These are phyloP conservation scores for Knipowitschia caucasica DNA, from an alignment of 2,797 vertebrate genomes.

Conservation along the genomic window DNA sequence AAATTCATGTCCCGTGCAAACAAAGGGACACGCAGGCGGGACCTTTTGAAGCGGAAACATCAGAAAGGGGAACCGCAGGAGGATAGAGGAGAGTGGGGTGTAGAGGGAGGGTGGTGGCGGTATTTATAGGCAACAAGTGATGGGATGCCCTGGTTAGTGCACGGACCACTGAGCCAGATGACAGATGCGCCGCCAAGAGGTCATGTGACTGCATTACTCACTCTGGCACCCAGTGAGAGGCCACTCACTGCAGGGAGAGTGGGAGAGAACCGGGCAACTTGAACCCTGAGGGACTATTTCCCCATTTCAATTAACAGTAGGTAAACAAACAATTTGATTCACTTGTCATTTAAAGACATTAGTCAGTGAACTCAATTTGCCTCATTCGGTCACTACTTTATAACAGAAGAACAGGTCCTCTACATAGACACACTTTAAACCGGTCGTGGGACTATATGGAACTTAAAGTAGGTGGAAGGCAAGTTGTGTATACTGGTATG, in stretches of 20 bases:
- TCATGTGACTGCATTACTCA: conserved; percentile 78
- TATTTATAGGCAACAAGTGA: conserved; percentile 81
- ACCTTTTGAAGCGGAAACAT: conserved; percentile 52
- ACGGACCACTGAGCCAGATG: conserved; percentile 73
- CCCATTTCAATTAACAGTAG: conserved; percentile 54
- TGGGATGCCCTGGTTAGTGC: conserved; percentile 74
- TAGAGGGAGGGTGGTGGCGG: conserved; percentile 54
- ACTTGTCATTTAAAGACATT: conserved; percentile 34
- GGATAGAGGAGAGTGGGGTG: conserved; percentile 33
- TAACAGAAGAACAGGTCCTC: conserved; percentile 36
- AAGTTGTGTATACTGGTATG: background rate
- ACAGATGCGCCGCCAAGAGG: conserved; percentile 68
- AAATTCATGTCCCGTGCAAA: conserved; percentile 14
- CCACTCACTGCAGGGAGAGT: conserved; percentile 33
- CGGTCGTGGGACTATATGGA: background rate
- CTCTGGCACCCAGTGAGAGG: conserved; percentile 59
- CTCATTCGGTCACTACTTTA: conserved; percentile 35
- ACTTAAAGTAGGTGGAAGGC: background rate
- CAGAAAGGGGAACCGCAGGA: conserved; percentile 27
- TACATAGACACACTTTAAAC: background rate
- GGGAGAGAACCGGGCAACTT: conserved; percentile 26
- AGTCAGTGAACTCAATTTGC: conserved; percentile 50
- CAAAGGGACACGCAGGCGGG: conserved; percentile 13
- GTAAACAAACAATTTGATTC: conserved; percentile 51
- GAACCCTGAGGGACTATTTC: conserved; percentile 38